These are phyloP conservation scores for Coptodon rendalli DNA, from an alignment of 2,113 vertebrate genomes.

Conservation along the genomic window DNA sequence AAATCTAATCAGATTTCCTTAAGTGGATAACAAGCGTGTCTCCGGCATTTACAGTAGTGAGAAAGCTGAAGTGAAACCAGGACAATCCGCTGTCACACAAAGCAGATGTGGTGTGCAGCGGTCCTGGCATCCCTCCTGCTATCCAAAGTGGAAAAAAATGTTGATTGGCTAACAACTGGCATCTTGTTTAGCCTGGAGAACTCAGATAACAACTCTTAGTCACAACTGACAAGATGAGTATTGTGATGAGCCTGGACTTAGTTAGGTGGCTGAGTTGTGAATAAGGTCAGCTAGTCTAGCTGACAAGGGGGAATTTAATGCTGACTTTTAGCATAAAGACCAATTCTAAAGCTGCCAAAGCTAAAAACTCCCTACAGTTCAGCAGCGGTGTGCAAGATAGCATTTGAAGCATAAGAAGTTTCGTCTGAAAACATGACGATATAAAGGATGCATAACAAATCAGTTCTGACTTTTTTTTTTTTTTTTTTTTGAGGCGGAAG, in stretches of 20 bases:
- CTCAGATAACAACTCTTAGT: constrained; percentile 52
- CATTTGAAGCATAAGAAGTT: background rate
- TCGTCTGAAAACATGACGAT: background rate
- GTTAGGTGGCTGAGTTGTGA: constrained; percentile 25
- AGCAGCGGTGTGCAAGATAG: background rate
- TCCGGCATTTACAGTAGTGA: constrained; percentile 71
- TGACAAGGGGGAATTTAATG: constrained; percentile 21
- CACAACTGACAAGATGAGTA: constrained; percentile 51
- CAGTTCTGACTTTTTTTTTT: background rate
- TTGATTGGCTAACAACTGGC: constrained; percentile 64
- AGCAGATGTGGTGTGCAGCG: constrained; percentile 38
- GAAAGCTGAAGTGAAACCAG: constrained; percentile 55
- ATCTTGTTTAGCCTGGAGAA: constrained; percentile 52
- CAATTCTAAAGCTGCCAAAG: background rate
- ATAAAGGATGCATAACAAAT: rapidly evolving
- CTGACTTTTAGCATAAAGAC: background rate
- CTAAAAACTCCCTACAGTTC: background rate
- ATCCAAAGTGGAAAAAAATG: constrained; percentile 45
- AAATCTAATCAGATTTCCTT: constrained; percentile 66
- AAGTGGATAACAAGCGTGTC: constrained; percentile 69
- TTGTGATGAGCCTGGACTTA: constrained; percentile 43
- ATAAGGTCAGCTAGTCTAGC: constrained; percentile 18
- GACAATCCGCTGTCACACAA: constrained; percentile 56
- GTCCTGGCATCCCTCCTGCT: constrained; percentile 36
- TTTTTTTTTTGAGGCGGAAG: background rate